A percentile compares a stretch with the other conserved stretches of the same genome.
phyloP scores from a whole-genome alignment of 1,140 invertebrate species.

The Camponotus pennsylvanicus region DNA sequence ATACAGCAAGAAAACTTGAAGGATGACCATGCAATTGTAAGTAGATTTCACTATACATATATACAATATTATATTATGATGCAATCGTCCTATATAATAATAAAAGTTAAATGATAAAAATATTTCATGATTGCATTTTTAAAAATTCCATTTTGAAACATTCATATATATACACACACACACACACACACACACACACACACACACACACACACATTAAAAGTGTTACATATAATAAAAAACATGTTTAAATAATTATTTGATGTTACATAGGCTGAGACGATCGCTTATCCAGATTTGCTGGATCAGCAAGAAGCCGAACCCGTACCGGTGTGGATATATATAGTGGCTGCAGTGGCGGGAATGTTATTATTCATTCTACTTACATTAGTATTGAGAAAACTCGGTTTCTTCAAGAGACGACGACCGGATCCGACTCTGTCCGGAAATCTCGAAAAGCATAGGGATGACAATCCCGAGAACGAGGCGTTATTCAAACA shows the following conservation, averaged over 20 bases:
- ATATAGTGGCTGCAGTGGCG: conserved; percentile 92
- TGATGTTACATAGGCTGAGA: conserved; percentile 89
- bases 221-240: neutral
- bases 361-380: conserved; percentile 93
- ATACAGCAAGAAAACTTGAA: conserved; percentile 91
- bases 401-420: conserved; percentile 96
- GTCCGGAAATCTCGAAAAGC: conserved; percentile 93
- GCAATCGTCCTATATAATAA: neutral
- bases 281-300: conserved; percentile 92
- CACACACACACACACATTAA: neutral
- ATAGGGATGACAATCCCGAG: conserved; percentile 88
- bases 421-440: conserved; percentile 92
- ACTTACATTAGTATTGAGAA: conserved; percentile 93
- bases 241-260: conserved; percentile 39
- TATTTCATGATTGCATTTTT: neutral
- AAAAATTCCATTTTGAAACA: neutral
- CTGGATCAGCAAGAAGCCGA: conserved; percentile 89
- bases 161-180: neutral
- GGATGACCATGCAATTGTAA: conserved; percentile 89
- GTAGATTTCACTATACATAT: conserved; percentile 59
- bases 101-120: conserved; percentile 25
- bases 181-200: too few relatives aligned
- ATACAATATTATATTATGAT: neutral
- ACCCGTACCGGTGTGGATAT: conserved; percentile 93
- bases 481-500: conserved; percentile 84